Evolutionary conservation across 2,113 vertebrate genomes (phyloP).

Genomic region (Paedocypris sp.): DNA sequence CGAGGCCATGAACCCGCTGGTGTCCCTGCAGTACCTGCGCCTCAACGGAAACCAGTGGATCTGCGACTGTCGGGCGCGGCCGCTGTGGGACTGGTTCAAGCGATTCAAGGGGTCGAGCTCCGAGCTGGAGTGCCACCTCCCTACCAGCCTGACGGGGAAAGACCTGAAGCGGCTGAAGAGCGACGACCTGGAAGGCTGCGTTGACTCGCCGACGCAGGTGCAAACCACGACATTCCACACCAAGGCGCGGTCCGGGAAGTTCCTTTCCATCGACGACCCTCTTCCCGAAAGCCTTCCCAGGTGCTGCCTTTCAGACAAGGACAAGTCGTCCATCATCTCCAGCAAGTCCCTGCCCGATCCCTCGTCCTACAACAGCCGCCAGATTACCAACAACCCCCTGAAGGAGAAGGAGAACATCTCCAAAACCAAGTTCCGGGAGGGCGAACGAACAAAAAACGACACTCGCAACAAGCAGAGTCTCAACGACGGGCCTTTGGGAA

Average conservation of each 20-base stretch:
- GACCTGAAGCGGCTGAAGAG: conserved; percentile 80
- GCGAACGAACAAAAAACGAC: conserved; percentile 72
- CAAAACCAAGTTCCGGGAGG: conserved; percentile 72
- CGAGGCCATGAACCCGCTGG: conserved; percentile 78
- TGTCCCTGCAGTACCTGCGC: conserved; percentile 84
- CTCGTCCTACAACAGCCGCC: conserved; percentile 68
- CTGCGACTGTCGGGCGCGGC: conserved; percentile 87
- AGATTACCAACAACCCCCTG: conserved; percentile 74
- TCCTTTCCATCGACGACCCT: conserved; percentile 61
- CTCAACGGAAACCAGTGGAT: conserved; percentile 96
- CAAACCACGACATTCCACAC: conserved; percentile 71
- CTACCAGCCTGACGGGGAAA: conserved; percentile 65
- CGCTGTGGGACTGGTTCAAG: conserved; percentile 94
- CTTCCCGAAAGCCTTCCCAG: conserved; percentile 56
- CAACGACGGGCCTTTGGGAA: conserved; percentile 85
- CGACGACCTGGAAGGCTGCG: conserved; percentile 75
- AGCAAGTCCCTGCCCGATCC: conserved; percentile 66
- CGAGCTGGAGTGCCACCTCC: conserved; percentile 79
- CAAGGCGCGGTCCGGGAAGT: conserved; percentile 64
- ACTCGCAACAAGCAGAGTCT: conserved; percentile 82
- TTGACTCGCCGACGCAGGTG: conserved; percentile 63
- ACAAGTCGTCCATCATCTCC: conserved; percentile 84
- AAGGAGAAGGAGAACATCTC: conserved; percentile 89
- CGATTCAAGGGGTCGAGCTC: conserved; percentile 94
- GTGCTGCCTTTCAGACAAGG: conserved; percentile 79